Base-by-base conservation (phyloP, 2,797 vertebrate genomes). In the Delichon dasypus region DNA sequence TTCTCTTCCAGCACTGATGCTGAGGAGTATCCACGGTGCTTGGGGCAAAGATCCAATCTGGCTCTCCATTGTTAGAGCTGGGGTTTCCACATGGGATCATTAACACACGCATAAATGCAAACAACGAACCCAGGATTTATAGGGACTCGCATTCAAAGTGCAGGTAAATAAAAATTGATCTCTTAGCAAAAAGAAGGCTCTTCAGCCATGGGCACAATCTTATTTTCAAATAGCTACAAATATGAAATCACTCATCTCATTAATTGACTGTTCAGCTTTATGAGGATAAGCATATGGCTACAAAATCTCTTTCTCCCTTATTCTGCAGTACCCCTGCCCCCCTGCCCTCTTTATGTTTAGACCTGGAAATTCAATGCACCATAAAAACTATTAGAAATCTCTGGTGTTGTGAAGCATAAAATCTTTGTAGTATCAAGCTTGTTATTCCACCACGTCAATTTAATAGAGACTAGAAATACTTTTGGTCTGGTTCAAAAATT, bases 321-420 rank as follows among this genome's bases (percentile, higher is more conserved):
- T 88, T 71, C 68, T 92, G 87, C 68, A 73, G 44, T 40, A 44
- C 51, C 0, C 13, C 16, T 21, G 13, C 20, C 1, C 51, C 1
- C 27, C 6, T 16, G 21, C 34, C 11, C 22, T 13, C 73, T 77
- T 92, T 94, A 66, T 92, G 50, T 88, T 89, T 88, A 93, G 78
- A 92, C 89, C 91, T 92, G 88, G 76, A 91, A 96, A 93, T 90
- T 85, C 90, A 95, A 88, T 79, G 86, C 88, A 93, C 88, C 90
- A 79, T 95, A 86, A 94, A 89, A 96, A 70, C 36, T 53, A 60
- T 66, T 55, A 88, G 44, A 94, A 66, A 86, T 66, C 81, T 76
- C 64, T 83, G 58, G 74, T 2, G 5, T 85, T 76, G 26, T 90
- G 91, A 88, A 87, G 86, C 91, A 73, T 88, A 92, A 94, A 74